These are phyloP conservation scores for Rhyacophila evoluta DNA, from an alignment of 2,888 invertebrate species.

Conservation along the genomic window DNA sequence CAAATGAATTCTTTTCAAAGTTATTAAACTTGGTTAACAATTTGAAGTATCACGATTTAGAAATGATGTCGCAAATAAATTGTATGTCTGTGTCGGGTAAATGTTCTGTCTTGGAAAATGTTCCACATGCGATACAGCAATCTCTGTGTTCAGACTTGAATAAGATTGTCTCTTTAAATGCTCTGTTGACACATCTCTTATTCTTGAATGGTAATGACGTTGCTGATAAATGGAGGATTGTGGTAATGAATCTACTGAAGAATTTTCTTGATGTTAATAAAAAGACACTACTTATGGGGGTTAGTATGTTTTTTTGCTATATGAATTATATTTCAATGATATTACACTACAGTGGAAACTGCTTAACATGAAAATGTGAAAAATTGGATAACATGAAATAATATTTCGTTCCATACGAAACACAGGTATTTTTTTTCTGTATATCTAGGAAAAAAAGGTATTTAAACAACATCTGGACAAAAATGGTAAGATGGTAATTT, in stretches of 20 bases:
- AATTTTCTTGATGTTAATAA: conserved; percentile 58
- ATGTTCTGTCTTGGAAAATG: background rate
- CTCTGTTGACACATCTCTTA: background rate
- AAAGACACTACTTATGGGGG: conserved; percentile 56
- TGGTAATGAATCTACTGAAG: conserved; percentile 57
- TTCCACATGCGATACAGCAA: background rate
- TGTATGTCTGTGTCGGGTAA: conserved; percentile 56
- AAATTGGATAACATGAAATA: too few species aligned
- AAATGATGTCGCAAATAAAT: conserved; percentile 58
- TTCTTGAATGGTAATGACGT: conserved; percentile 55
- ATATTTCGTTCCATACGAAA: too few species aligned
- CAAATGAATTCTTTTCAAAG: conserved; percentile 59
- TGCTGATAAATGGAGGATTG: conserved; percentile 59
- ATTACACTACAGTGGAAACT: too few species aligned
- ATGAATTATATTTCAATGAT: too few species aligned
- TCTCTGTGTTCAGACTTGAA: background rate
- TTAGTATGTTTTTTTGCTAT: conserved; percentile 57
- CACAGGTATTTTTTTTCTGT: too few species aligned
- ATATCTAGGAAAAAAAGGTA: too few species aligned
- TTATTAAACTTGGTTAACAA: conserved; percentile 57
- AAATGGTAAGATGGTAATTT: too few species aligned
- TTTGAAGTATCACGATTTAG: conserved; percentile 57
- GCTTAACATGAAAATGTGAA: too few species aligned
- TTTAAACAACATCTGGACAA: too few species aligned
- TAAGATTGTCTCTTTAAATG: background rate